phyloP scores from a whole-genome alignment of 2,113 vertebrate genomes.

The Propithecus coquereli region DNA sequence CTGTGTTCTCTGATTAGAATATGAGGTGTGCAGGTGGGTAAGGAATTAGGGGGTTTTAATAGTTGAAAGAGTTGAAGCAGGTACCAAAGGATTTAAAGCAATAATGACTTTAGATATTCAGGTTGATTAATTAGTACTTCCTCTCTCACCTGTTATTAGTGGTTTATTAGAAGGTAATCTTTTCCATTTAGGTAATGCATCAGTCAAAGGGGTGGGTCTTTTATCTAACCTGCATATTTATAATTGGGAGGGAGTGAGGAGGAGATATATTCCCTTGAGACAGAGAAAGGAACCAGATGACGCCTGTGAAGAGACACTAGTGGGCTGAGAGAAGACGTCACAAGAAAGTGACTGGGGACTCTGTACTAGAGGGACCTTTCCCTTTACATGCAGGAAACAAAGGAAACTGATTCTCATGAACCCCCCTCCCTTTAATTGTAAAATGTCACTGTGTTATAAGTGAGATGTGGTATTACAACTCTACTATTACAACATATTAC shows the following conservation, averaged over 20 bases:
- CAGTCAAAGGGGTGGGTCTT: constrained; percentile 72
- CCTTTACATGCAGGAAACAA: background rate
- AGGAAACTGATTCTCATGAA: background rate
- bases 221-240: constrained; percentile 77
- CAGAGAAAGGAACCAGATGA: constrained; percentile 59
- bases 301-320: constrained; percentile 57
- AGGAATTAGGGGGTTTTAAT: background rate
- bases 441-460: background rate
- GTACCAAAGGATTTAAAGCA: constrained; percentile 64
- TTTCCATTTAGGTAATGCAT: constrained; percentile 62
- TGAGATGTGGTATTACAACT: background rate
- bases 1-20: background rate
- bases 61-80: constrained; percentile 44
- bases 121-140: constrained; percentile 73
- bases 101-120: constrained; percentile 62
- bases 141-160: constrained; percentile 51
- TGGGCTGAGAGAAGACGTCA: constrained; percentile 73
- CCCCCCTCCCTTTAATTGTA: background rate
- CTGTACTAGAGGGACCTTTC: background rate
- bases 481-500: no score
- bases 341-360: constrained; percentile 63
- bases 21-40: background rate
- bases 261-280: constrained; percentile 69
- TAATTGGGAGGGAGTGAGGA: constrained; percentile 75
- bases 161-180: constrained; percentile 50